phyloP scores from a whole-genome alignment of 2,888 invertebrate species.

The Drosophila nr. perissopoda region DNA sequence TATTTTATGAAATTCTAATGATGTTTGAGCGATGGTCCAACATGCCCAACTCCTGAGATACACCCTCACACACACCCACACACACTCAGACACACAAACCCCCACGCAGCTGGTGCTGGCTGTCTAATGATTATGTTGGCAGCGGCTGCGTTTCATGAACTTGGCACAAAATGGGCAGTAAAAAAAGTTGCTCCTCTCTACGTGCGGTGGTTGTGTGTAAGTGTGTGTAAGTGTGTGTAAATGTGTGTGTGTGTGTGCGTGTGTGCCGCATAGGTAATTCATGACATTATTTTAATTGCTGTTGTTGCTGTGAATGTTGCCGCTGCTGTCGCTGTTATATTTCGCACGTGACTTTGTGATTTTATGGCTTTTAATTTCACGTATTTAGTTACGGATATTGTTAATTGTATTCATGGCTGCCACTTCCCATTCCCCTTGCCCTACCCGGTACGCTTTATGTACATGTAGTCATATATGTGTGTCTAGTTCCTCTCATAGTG shows the following conservation, averaged over 20 bases:
- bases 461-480: conserved; percentile 24
- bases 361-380: conserved; percentile 83
- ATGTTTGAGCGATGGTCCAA: conserved; percentile 70
- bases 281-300: conserved; percentile 80
- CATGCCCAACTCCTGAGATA: conserved; percentile 1
- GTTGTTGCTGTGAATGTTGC: conserved; percentile 27
- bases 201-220: conserved; percentile 31
- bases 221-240: conserved; percentile 10
- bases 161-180: conserved; percentile 58
- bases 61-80: background rate
- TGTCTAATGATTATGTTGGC: conserved; percentile 49
- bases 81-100: background rate
- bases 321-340: conserved; percentile 61
- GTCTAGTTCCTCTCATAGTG: conserved; percentile 35
- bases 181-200: conserved; percentile 60
- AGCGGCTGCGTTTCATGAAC: conserved; percentile 71
- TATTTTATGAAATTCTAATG: conserved; percentile 74
- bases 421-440: background rate
- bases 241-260: conserved; percentile 9
- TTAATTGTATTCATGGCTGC: conserved; percentile 67
- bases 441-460: conserved; percentile 1
- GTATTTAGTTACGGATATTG: conserved; percentile 80
- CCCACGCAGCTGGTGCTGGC: conserved; percentile 8
- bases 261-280: conserved; percentile 64
- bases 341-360: conserved; percentile 81